Evolutionary conservation across 64 coral and sea anemone genomes (phyloP).

Genomic region (Platygyra sinensis): DNA sequence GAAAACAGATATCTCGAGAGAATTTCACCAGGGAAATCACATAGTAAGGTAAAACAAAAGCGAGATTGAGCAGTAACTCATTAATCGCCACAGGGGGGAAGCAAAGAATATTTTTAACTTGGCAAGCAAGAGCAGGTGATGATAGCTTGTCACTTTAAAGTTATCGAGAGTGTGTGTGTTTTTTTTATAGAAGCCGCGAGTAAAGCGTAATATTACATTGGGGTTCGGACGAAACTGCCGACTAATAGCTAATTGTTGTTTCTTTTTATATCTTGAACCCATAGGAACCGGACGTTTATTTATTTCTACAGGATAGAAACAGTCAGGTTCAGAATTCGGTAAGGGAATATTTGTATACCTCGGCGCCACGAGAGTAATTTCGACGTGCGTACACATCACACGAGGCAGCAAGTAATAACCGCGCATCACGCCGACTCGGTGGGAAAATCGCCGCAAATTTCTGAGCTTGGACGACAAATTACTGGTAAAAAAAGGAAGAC

Average conservation of each 20-base stretch:
- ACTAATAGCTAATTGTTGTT: constrained; percentile 25
- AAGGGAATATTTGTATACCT: not conserved
- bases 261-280: not conserved
- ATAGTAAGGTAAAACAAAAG: not conserved
- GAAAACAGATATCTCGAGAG: too few relatives aligned
- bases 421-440: not conserved
- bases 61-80: not conserved
- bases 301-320: not conserved
- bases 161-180: not conserved
- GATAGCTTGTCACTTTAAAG: constrained; percentile 4
- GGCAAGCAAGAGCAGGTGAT: constrained; percentile 14
- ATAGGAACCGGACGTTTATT: not conserved
- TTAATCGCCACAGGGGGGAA: not conserved
- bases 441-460: not conserved
- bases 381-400: not conserved
- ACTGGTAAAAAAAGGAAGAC: not conserved
- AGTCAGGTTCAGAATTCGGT: not conserved
- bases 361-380: not conserved
- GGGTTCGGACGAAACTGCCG: not conserved
- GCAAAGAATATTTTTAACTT: not conserved
- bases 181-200: constrained; percentile 13
- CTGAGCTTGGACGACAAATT: not conserved
- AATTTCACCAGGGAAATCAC: not conserved
- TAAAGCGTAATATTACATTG: not conserved
- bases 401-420: not conserved